Evolutionary conservation across 2,888 invertebrate genomes (phyloP).

Genomic region (Zootermopsis nevadensis): DNA sequence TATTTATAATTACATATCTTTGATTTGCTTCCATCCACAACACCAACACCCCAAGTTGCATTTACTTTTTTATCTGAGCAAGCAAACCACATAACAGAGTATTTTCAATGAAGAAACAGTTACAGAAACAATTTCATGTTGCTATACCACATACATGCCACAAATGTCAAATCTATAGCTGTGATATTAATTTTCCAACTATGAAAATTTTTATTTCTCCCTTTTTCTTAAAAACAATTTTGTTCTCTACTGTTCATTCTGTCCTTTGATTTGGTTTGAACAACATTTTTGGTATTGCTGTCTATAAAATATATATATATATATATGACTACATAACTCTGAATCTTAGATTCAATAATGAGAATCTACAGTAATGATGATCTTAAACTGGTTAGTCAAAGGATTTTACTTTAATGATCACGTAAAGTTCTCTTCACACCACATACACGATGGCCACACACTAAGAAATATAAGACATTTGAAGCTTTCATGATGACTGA

Average conservation of each 20-base stretch:
- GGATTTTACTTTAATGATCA: conserved; percentile 10
- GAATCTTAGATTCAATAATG: conserved; percentile 29
- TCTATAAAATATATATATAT: conserved; percentile 50
- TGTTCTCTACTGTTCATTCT: conserved; percentile 4
- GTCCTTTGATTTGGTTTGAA: conserved; percentile 46
- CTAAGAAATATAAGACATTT: no score
- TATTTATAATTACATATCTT: conserved; percentile 28
- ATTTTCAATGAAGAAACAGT: conserved; percentile 13
- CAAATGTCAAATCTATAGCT: conserved; percentile 5
- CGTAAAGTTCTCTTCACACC: conserved; percentile 6
- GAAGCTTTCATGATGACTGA: no score
- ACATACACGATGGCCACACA: conserved; percentile 11
- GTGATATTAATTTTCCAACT: conserved; percentile 30
- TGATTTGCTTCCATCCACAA: background rate
- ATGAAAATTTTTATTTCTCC: background rate
- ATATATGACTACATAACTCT: conserved; percentile 38
- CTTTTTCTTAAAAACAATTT: background rate
- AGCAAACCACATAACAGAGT: conserved; percentile 32
- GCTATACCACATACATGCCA: conserved; percentile 35
- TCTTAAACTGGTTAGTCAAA: background rate
- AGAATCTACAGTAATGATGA: conserved; percentile 33
- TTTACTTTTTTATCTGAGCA: conserved; percentile 28
- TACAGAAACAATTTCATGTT: background rate
- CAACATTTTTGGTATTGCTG: conserved; percentile 52
- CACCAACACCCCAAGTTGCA: conserved; percentile 12